phyloP scores from a whole-genome alignment of 2,113 vertebrate genomes.

The Dryoscopus gambensis region DNA sequence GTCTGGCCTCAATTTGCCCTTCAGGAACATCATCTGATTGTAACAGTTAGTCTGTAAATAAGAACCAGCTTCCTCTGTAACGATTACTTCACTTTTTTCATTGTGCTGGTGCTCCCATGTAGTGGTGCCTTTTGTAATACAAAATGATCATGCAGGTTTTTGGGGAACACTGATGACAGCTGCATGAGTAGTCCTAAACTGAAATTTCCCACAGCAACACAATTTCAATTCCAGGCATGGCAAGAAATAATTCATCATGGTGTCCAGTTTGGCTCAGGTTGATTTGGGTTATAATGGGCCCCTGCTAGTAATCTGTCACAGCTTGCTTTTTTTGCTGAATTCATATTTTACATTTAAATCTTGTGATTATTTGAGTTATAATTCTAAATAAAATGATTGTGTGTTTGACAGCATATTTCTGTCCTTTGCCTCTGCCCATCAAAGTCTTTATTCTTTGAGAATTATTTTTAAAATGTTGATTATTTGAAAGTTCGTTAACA shows the following conservation, averaged over 20 bases:
- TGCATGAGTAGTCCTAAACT: background rate
- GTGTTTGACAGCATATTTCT: background rate
- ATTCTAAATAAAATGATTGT: background rate
- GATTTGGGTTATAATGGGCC: background rate
- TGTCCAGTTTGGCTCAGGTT: background rate
- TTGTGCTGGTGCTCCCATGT: background rate
- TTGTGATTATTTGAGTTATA: background rate
- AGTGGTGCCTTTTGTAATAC: background rate
- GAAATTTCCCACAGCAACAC: background rate
- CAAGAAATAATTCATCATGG: background rate
- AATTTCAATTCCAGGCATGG: background rate
- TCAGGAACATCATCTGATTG: background rate
- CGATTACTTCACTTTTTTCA: background rate
- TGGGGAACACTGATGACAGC: rapidly evolving
- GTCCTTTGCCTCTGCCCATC: background rate
- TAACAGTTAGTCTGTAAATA: background rate
- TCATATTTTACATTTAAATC: background rate
- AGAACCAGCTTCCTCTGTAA: background rate
- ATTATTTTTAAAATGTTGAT: background rate
- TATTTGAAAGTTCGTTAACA: background rate
- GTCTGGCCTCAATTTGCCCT: background rate
- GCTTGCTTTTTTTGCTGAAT: background rate
- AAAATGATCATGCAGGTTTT: background rate
- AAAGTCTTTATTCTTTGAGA: background rate
- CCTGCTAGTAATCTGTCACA: background rate